Percentiles rank a stretch among this genome's conserved stretches.
Conservation (phyloP, 2,888 invertebrate genomes). For the Galerucella nymphaeae region DNA sequence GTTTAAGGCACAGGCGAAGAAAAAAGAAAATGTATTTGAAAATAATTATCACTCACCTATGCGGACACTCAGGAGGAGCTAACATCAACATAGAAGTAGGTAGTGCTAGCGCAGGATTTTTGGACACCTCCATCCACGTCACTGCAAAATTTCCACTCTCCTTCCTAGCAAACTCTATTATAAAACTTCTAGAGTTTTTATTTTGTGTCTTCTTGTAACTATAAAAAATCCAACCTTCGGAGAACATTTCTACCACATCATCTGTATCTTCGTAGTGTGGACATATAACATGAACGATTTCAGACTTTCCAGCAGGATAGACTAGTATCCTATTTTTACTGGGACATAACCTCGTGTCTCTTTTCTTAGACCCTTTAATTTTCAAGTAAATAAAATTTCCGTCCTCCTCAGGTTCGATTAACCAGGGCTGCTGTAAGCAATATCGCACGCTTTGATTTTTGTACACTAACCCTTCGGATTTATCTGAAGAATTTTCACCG, state of each 20-base stretch:
- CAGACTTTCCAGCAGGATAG: slow-evolving; percentile 76
- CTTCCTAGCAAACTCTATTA: slow-evolving; percentile 79
- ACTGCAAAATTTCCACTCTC: slow-evolving; percentile 80
- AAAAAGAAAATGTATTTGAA: not conserved
- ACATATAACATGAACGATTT: slow-evolving; percentile 74
- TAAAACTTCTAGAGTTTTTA: slow-evolving; percentile 73
- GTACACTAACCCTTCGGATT: slow-evolving; percentile 65
- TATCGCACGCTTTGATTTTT: slow-evolving; percentile 66
- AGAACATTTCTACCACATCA: slow-evolving; percentile 75
- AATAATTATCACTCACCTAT: slow-evolving; percentile 67
- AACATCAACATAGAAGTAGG: slow-evolving; percentile 67
- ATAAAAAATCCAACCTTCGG: slow-evolving; percentile 69
- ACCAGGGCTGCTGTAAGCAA: slow-evolving; percentile 81
- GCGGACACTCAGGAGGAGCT: slow-evolving; percentile 75
- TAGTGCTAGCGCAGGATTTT: slow-evolving; percentile 70
- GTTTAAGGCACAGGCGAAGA: no score
- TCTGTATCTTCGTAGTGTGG: slow-evolving; percentile 67
- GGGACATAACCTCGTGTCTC: slow-evolving; percentile 67
- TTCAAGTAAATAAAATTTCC: slow-evolving; percentile 79
- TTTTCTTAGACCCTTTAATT: slow-evolving; percentile 73
- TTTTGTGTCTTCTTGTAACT: slow-evolving; percentile 66
- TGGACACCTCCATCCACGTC: slow-evolving; percentile 83
- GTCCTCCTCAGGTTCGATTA: slow-evolving; percentile 80
- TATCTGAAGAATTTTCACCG: slow-evolving; percentile 64
- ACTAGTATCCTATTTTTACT: slow-evolving; percentile 79